Evolutionary conservation across 2,888 invertebrate genomes (phyloP).

Genomic region (Salticus scenicus): DNA sequence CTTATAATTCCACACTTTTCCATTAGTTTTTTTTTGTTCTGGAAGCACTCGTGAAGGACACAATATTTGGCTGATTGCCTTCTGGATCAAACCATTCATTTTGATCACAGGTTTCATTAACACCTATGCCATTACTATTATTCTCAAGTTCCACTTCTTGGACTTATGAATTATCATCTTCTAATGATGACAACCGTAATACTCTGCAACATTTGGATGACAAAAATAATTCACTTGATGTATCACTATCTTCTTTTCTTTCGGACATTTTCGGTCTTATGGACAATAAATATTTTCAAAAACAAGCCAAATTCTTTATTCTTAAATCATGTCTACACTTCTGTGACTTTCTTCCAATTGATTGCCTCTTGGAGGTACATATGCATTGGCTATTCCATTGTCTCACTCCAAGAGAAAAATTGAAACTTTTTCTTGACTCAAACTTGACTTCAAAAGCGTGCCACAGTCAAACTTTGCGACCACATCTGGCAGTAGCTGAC

Average conservation of each 20-base stretch:
- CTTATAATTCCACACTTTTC: too few species aligned
- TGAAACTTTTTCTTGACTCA: too few species aligned
- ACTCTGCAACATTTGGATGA: not conserved
- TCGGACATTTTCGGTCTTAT: not conserved
- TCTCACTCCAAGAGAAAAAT: not conserved
- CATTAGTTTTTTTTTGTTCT: not conserved
- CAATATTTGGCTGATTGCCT: not conserved
- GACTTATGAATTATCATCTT: not conserved
- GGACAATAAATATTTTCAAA: not conserved
- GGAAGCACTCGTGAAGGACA: not conserved
- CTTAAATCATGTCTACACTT: not conserved
- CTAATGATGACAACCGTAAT: not conserved
- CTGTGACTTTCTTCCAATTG: not conserved
- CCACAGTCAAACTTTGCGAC: too few species aligned
- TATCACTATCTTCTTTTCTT: not conserved
- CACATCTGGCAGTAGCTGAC: too few species aligned
- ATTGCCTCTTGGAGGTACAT: not conserved
- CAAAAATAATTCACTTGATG: not conserved
- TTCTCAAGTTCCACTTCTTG: too few species aligned
- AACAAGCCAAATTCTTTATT: not conserved
- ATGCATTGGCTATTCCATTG: not conserved
- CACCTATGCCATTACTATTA: too few species aligned
- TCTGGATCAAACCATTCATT: not conserved
- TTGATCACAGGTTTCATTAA: not conserved
- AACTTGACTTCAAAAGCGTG: too few species aligned